Evolutionary conservation across 1,140 invertebrate genomes (phyloP), one percentile per base, ranked within the genome.

Genomic region (Drosophila novamexicana): DNA sequence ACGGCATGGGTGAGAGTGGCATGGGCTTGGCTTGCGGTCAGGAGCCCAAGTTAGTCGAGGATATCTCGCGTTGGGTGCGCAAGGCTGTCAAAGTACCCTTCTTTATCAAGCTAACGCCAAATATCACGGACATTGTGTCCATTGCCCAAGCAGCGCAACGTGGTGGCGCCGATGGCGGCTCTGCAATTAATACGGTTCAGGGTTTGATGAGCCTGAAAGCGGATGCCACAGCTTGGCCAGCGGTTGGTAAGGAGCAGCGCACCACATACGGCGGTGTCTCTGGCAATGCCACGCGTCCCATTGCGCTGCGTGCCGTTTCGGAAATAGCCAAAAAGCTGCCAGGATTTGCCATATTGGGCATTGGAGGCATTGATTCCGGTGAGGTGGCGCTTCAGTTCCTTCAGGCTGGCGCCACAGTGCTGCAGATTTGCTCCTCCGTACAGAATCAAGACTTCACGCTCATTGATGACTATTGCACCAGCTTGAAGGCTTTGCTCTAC

Each of bases 381-480:
- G 98, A 99, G 76, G 95, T 96, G 32, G 97, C 97, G 0, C 91
- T 99, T 0, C 98, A 99, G 92, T 99, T 98, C 91, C 93, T 99
- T 6, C 95, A 97, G 90, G 97, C 96, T 69, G 98, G 98, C 7
- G 98, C 98, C 7, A 95, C 96, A 5, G 96, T 98, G 22, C 92
- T 99, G 0, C 98, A 99, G 94, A 95, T 99, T 56, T 97, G 98
- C 92, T 99, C 98, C 91, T 97, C 98, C 6, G 95, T 99, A 12
- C 99, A 99, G 92, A 99, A 99, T 93, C 99, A 99, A 94, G 98
- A 99, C 93, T 99, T 98, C 79, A 98, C 98, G 0, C 91, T 99
- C 0, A 96, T 99, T 61, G 96, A 99, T 10, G 98, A 99, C 92
- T 99, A 99, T 86, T 95, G 96, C 44, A 97, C 95, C 5, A 98